Evolutionary conservation across 2,888 invertebrate species (phyloP).

Genomic region (Trichogramma evanescens): DNA sequence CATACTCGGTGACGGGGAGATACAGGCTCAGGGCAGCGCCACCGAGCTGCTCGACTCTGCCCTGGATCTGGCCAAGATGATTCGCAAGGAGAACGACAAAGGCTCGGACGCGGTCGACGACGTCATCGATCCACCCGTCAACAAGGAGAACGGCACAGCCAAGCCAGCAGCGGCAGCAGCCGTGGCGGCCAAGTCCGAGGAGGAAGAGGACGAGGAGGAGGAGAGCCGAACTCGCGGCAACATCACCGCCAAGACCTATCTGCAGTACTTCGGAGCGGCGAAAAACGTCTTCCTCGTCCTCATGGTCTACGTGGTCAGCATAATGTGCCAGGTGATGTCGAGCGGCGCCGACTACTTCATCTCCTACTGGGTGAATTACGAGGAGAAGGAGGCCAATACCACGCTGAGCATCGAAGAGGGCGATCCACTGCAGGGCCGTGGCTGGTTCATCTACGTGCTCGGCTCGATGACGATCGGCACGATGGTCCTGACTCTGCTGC

Average conservation of each 20-base stretch:
- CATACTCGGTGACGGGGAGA: slow-evolving; percentile 50
- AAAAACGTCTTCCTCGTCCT: slow-evolving; percentile 30
- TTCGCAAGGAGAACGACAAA: slow-evolving; percentile 34
- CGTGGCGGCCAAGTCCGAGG: background rate
- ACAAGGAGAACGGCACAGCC: background rate
- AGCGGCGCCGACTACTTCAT: slow-evolving; percentile 44
- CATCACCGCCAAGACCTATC: slow-evolving; percentile 28
- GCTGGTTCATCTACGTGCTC: slow-evolving; percentile 53
- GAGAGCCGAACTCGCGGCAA: slow-evolving; percentile 25
- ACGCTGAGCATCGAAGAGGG: background rate
- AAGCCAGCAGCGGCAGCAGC: background rate
- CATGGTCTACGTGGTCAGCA: slow-evolving; percentile 31
- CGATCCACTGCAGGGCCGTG: slow-evolving; percentile 28
- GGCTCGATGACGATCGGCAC: slow-evolving; percentile 44
- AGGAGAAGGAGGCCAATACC: slow-evolving; percentile 37
- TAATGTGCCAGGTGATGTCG: slow-evolving; percentile 34
- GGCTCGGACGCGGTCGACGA: slow-evolving; percentile 11
- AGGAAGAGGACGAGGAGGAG: slow-evolving; percentile 42
- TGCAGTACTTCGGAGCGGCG: slow-evolving; percentile 38
- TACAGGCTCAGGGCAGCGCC: slow-evolving; percentile 57
- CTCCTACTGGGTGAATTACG: slow-evolving; percentile 51
- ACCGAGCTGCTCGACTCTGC: slow-evolving; percentile 53
- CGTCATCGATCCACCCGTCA: background rate
- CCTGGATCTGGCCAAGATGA: slow-evolving; percentile 57
- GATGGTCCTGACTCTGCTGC: slow-evolving; percentile 43